These are phyloP conservation scores for Salvelinus fontinalis DNA, from an alignment of 2,113 vertebrate species.

Conservation along the genomic window DNA sequence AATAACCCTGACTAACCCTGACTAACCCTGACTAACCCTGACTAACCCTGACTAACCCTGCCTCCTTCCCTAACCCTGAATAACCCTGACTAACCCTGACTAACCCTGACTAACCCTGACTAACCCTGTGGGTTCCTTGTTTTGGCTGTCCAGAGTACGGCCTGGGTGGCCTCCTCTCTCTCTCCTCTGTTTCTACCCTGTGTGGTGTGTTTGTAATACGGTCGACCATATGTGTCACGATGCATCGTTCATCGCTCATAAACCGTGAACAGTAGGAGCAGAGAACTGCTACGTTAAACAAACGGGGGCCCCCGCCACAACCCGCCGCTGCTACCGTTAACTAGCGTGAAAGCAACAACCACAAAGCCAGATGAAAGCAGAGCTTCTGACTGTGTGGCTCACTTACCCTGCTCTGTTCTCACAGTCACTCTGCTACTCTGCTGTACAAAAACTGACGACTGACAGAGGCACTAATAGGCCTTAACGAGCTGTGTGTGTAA, in stretches of 20 bases:
- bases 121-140: slow-evolving; percentile 38
- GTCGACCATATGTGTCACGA: slow-evolving; percentile 52
- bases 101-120: too few relatives aligned
- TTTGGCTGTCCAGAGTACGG: slow-evolving; percentile 47
- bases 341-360: slow-evolving; percentile 51
- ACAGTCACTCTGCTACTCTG: slow-evolving; percentile 18
- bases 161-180: too few relatives aligned
- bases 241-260: slow-evolving; percentile 57
- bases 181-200: too few relatives aligned
- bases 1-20: too few relatives aligned
- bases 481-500: slow-evolving; percentile 39
- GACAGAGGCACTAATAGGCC: too few relatives aligned
- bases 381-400: background rate
- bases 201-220: slow-evolving; percentile 19
- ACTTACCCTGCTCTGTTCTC: background rate
- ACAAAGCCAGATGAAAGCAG: slow-evolving; percentile 58
- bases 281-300: slow-evolving; percentile 62
- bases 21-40: too few relatives aligned
- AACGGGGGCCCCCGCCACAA: slow-evolving; percentile 57
- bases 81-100: too few relatives aligned
- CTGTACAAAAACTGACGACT: slow-evolving; percentile 10
- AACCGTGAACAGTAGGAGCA: slow-evolving; percentile 48
- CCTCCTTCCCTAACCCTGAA: too few relatives aligned
- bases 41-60: too few relatives aligned
- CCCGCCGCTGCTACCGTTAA: slow-evolving; percentile 60